A percentile compares a stretch with the other conserved stretches of the same genome.
Conservation (phyloP, 2,113 vertebrate species). For the Chloropsis hardwickii region DNA sequence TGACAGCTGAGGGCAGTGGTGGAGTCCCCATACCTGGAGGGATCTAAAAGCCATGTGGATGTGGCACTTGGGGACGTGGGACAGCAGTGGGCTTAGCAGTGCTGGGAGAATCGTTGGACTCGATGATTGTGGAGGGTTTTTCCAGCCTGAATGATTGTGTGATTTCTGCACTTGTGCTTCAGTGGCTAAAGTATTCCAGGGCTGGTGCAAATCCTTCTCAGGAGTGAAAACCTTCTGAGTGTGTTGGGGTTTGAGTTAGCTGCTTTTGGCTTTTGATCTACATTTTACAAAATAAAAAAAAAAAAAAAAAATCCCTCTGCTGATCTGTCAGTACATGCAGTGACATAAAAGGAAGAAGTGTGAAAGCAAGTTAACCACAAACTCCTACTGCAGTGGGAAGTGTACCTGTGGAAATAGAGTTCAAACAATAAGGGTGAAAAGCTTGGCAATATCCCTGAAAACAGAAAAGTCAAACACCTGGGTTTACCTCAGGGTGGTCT, state of each 20-base stretch:
- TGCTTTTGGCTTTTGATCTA: not conserved
- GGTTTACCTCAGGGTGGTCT: fast-evolving
- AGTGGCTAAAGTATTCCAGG: not conserved
- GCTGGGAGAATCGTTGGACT: not conserved
- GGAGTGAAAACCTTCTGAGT: not conserved
- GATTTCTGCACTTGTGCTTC: not conserved
- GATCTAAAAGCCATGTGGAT: fast-evolving
- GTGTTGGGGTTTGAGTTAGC: not conserved
- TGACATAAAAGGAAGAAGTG: not conserved
- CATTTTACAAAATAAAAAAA: not conserved
- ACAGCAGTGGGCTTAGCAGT: not conserved
- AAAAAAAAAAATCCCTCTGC: not conserved
- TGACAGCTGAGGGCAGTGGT: fast-evolving
- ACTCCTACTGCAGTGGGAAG: not conserved
- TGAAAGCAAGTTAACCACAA: not conserved
- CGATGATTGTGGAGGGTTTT: fast-evolving
- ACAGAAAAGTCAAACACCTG: not conserved
- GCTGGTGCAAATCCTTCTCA: not conserved
- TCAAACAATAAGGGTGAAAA: not conserved
- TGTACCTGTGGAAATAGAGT: not conserved
- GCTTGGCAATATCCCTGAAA: not conserved
- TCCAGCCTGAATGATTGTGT: not conserved
- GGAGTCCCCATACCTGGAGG: too few species aligned
- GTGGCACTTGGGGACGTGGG: not conserved
- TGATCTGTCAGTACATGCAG: not conserved